Evolutionary conservation across 1,140 invertebrate species (phyloP), one percentile per base, ranked within the genome.

Genomic region (Drosophila pectinifera): DNA sequence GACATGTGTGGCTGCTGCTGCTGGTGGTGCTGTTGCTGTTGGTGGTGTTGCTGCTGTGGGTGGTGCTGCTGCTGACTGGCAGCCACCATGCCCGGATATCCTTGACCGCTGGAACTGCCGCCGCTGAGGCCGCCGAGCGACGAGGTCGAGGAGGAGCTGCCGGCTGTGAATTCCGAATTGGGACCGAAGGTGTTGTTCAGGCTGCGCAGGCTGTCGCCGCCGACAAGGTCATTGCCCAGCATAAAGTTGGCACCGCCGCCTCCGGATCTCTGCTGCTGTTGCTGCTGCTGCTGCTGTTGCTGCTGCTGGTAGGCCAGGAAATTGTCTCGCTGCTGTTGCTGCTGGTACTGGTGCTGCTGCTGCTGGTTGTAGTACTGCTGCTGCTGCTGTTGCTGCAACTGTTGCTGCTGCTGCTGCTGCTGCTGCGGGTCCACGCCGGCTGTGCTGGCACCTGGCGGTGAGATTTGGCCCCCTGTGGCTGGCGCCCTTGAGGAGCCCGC

Each of bases 381-480:
- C 42, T 78, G 83, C 24, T 83, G 75, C 14, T 56, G 68, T 4
- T 79, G 78, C 34, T 73, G 73, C 11, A 78, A 70, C 34, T 84
- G 73, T 3, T 80, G 70, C 8, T 80, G 81, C 10, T 65, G 53
- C 11, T 70, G 75, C 48, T 78, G 73, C 4, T 80, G 63, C 16
- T 72, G 58, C 20, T 80, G 82, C 22, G 73, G 73, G 18, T 68
- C 64, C 26, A 68, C 36, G 61, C 64, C 39, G 61, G 55, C 43
- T 76, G 80, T 88, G 65, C 75, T 80, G 79, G 73, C 91, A 84
- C 90, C 91, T 74, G 86, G 90, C 89, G 91, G 91, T 90, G 91
- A 92, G 78, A 92, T 90, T 91, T 92, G 91, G 91, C 91, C 90
- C 91, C 91, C 91, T 85, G 89, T 92, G 91, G 91, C 91, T 92